Evolutionary conservation across 2,113 vertebrate species (phyloP), one percentile per base, ranked within the genome.

Genomic region (Probosciger aterrimus): DNA sequence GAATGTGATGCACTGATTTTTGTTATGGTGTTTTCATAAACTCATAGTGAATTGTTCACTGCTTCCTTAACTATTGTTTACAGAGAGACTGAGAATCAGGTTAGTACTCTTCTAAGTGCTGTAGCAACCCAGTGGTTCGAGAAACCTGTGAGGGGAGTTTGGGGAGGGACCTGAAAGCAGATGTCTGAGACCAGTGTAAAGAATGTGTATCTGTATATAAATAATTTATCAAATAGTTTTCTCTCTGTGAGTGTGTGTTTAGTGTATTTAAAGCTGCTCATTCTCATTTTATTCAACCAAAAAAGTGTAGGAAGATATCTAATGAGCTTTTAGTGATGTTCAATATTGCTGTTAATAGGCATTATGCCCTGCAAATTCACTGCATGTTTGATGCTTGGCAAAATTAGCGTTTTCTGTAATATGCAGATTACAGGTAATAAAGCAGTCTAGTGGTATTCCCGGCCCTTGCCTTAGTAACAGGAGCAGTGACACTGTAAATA

Each of bases 121-220:
- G 96, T 98, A 98, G 97, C 97, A 98, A 96, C 97, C 85, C 96
- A 94, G 97, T 95, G 95, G 97, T 97, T 98, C 97, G 1, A 98
- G 97, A 97, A 98, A 95, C 92, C 97, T 98, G 96, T 98, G 98
- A 98, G 97, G 96, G 95, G 95, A 94, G 67, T 92, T 62, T 77
- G 92, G 69, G 86, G 92, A 94, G 68, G 92, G 92, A 96, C 87
- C 91, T 92, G 91, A 95, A 91, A 89, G 83, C 97, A 97, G 98
- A 97, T 92, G 96, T 97, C 93, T 96, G 97, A 97, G 96, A 98
- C 98, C 98, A 97, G 97, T 99, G 98, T 99, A 98, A 98, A 99
- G 98, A 99, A 98, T 99, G 98, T 99, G 97, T 98, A 98, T 99
- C 98, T 99, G 98, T 99, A 99, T 97, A 99, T 99, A 99, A 97